phyloP scores from a whole-genome alignment of 2,888 invertebrate genomes.

The Sphecodes monilicornis region DNA sequence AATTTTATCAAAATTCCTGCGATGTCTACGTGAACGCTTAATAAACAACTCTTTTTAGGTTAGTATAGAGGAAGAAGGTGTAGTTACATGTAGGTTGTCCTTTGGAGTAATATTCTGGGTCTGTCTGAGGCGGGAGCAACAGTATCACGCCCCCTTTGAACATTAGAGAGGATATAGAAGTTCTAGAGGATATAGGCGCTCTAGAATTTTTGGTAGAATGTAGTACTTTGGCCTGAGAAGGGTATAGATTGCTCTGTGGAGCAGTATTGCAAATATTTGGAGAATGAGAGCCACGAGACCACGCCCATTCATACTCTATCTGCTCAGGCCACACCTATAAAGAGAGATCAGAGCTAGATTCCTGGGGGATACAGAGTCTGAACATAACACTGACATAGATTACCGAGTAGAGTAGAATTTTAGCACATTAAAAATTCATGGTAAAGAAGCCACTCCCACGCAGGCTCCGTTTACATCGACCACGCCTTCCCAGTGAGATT shows the following conservation, averaged over 20 bases:
- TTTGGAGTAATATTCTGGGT: not conserved
- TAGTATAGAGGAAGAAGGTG: no score
- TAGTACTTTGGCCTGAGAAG: not conserved
- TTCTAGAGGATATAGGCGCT: not conserved
- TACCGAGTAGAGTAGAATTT: no score
- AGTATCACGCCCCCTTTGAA: not conserved
- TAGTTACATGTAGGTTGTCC: no score
- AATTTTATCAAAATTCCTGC: not conserved
- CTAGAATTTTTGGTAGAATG: not conserved
- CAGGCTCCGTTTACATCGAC: no score
- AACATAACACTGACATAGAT: no score
- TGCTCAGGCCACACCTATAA: not conserved
- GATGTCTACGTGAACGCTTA: not conserved
- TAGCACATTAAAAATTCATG: no score
- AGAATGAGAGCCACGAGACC: not conserved
- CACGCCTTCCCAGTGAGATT: no score
- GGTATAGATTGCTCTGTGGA: not conserved
- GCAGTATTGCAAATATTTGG: not conserved
- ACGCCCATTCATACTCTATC: not conserved
- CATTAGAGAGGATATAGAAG: not conserved
- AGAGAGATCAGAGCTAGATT: no score
- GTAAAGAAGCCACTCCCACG: no score
- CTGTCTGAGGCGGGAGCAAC: not conserved
- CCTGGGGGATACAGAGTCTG: no score
- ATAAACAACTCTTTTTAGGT: not conserved